Base-by-base conservation (phyloP, 2,113 vertebrate genomes). In the Cyanistes caeruleus region DNA sequence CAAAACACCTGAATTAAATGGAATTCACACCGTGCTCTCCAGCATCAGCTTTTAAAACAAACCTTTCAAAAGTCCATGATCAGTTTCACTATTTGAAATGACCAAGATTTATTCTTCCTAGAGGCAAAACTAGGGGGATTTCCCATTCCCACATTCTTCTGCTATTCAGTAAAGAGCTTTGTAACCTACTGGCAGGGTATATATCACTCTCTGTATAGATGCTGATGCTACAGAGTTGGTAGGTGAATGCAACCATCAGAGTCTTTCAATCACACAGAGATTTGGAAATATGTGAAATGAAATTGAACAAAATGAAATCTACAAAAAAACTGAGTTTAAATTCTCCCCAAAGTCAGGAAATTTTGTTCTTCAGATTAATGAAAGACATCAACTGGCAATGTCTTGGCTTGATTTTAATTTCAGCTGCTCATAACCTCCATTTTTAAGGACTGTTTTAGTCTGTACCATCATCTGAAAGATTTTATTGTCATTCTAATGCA, bases 61-160 rank as follows among this genome's bases (percentile, higher is more conserved):
- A 69, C 69, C 21, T 87, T 72, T 35, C 37, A 73, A 68, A 85
- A 0, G 2, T 62, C 53, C 60, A 10, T 37, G 51, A 51, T 87
- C 2, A 2, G n/a, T 56, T 93, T 91, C 69, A 48, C 15, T 86
- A 7, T 55, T 72, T 81, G 30, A 96, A 92, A 89, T 96, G 23
- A 56, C 37, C n/a, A 87, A 69, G 39, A 87, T 69, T 79, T 65
- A 74, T 93, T 87, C 70, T 82, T 73, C 67, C 87, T 79, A 52
- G 37, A 84, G 83, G 93, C 70, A 83, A 93, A 91, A 89, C 15
- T 55, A 80, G 63, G 84, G 86, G 39, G 30, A 83, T 86, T 96
- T 93, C 39, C 82, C 69, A 44, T 94, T 84, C 72, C 59, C 51
- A 64, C 85, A 93, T 94, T 96, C 63, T 86, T 92, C 35, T 83